Base-by-base conservation (phyloP, 2,113 vertebrate genomes). In the Corvus hawaiiensis region DNA sequence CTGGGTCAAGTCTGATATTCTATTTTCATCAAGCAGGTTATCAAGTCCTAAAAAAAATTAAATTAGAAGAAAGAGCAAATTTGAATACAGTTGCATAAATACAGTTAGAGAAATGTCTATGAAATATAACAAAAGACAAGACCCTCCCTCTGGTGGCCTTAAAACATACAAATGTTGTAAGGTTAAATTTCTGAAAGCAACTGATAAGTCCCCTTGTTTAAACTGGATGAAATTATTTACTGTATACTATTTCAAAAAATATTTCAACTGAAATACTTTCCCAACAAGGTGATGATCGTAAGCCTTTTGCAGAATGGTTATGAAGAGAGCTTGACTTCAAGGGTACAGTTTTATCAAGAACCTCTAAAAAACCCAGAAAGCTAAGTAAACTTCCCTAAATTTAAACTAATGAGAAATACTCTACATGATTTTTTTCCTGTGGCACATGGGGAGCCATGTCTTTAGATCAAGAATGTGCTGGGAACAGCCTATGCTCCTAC, bases 21-120 rank as follows among this genome's bases (percentile, higher is more conserved):
- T 97, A 33, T 98, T 98, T 96, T 98, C 98, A 78, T 98, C 98
- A 0, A 98, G 97, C 46, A 98, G 90, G 69, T 97, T 98, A 89
- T 98, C 98, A n/a, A 98, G 97, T 32, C 98, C 98, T 98, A 87
- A 77, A 84, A 69, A 59, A 44, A 67, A 24, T 1, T 39, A 39
- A 78, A 77, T 14, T 1, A 69, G 16, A 90, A 37, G 18, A 72
- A 69, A 33, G 18, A 59, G 59, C 5, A 72, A 64, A 88, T 37
- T 24, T 82, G 7, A 93, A 90, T 27, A 27, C 3, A 51, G 10
- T 3, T 74, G 26, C 16, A 69, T 62, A 83, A 71, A 64, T 16
- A 63, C 5, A 87, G 7, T 21, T 46, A 62, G 30, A 91, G 35
- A 56, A 66, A 66, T 41, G 37, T 77, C 68, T 33, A 30, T 13